Evolutionary conservation across 2,888 invertebrate species (phyloP).

Genomic region (Scaeva pyrastri): DNA sequence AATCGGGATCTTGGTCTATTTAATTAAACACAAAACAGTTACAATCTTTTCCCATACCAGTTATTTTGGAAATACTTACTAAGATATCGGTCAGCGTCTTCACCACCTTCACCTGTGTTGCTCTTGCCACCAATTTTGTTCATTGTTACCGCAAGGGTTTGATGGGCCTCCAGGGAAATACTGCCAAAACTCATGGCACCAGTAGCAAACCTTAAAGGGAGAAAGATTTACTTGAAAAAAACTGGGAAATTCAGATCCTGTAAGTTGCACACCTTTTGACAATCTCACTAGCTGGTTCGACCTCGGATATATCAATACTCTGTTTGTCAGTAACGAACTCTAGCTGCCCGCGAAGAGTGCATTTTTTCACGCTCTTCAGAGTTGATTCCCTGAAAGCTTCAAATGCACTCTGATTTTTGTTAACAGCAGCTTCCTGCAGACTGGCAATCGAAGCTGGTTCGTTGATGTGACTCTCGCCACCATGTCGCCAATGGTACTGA

Average conservation of each 20-base stretch:
- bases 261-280: conserved; percentile 98
- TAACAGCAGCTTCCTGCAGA: conserved; percentile 93
- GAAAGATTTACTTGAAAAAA: no score
- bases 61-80: conserved; percentile 78
- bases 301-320: conserved; percentile 92
- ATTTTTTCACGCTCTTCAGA: conserved; percentile 92
- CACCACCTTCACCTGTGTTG: conserved; percentile 99
- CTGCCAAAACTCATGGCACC: conserved; percentile 99
- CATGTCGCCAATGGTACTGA: conserved; percentile 97
- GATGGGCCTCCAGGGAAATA: conserved; percentile 98
- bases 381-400: conserved; percentile 94
- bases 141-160: conserved; percentile 98
- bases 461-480: conserved; percentile 99
- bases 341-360: conserved; percentile 96
- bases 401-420: conserved; percentile 93
- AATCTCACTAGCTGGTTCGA: conserved; percentile 97
- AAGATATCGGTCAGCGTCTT: conserved; percentile 91
- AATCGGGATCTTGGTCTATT: conserved; percentile 89
- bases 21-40: conserved; percentile 6
- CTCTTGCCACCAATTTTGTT: conserved; percentile 98
- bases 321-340: conserved; percentile 92
- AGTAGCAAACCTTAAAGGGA: conserved; percentile 82
- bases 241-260: no score
- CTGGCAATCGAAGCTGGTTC: conserved; percentile 92
- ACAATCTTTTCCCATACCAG: not conserved